These are phyloP conservation scores for Drosophila micromelanica DNA, from an alignment of 1,140 invertebrate species.

Conservation along the genomic window DNA sequence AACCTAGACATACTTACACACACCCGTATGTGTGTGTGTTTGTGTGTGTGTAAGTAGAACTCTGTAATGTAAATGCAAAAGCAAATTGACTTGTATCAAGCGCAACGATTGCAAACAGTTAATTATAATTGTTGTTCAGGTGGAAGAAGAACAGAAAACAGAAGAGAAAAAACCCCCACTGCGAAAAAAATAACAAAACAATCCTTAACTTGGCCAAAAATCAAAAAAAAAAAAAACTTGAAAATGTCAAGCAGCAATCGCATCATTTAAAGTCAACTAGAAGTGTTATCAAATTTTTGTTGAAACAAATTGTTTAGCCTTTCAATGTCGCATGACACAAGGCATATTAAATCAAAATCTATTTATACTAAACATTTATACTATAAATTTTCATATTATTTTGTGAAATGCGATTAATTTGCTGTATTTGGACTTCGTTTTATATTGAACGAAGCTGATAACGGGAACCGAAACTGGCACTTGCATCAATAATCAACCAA, in stretches of 20 bases:
- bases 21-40: not conserved
- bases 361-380: constrained; percentile 27
- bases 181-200: constrained; percentile 23
- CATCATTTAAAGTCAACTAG: constrained; percentile 61
- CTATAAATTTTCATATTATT: constrained; percentile 24
- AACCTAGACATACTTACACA: constrained; percentile 1
- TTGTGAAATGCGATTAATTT: constrained; percentile 35
- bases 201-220: not conserved
- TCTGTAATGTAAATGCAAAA: constrained; percentile 41
- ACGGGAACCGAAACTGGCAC: not conserved
- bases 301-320: constrained; percentile 23
- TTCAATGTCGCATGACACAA: constrained; percentile 57
- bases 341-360: constrained; percentile 33
- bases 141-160: not conserved
- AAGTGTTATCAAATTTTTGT: constrained; percentile 57
- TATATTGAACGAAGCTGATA: constrained; percentile 20
- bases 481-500: constrained; percentile 26
- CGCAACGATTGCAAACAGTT: constrained; percentile 26
- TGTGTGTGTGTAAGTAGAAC: constrained; percentile 26
- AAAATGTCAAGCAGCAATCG: constrained; percentile 16
- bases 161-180: not conserved
- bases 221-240: constrained; percentile 12
- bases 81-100: constrained; percentile 6
- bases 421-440: constrained; percentile 39
- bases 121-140: not conserved